Percentiles rank a stretch among this genome's conserved stretches.
These are phyloP conservation scores for Platysternon megacephalum DNA, from an alignment of 2,113 vertebrate species.

Conservation along the genomic window DNA sequence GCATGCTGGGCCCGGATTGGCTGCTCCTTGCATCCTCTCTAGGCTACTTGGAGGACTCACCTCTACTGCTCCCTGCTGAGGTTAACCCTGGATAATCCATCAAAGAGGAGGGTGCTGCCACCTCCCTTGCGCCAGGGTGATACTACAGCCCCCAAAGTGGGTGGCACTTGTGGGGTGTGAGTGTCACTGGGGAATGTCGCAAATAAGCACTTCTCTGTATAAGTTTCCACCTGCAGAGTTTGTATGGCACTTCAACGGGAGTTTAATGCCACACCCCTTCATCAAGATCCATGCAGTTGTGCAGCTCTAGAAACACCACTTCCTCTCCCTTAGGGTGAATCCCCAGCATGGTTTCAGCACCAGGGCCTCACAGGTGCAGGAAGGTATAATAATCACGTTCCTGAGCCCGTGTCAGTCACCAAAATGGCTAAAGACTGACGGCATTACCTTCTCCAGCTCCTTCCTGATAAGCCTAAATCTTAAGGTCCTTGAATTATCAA, in stretches of 20 bases:
- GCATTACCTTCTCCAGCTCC: conserved; percentile 2
- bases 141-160: background rate
- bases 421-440: background rate
- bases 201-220: background rate
- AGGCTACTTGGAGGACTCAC: no score
- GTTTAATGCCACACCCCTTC: background rate
- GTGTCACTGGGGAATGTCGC: background rate
- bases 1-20: no score
- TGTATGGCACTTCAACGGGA: background rate
- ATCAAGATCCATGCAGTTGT: background rate
- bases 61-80: no score
- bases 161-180: background rate
- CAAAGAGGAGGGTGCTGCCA: background rate
- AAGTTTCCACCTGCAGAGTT: background rate
- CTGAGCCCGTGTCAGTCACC: conserved; percentile 15
- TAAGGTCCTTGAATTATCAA: conserved; percentile 1
- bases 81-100: no score
- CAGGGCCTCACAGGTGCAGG: background rate
- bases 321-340: background rate
- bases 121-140: background rate
- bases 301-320: background rate
- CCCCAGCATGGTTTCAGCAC: background rate
- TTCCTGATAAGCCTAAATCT: background rate
- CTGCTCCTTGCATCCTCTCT: no score
- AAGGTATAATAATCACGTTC: conserved; percentile 14